Evolutionary conservation across 2,797 vertebrate genomes (phyloP).

Genomic region (Halcyon badia): DNA sequence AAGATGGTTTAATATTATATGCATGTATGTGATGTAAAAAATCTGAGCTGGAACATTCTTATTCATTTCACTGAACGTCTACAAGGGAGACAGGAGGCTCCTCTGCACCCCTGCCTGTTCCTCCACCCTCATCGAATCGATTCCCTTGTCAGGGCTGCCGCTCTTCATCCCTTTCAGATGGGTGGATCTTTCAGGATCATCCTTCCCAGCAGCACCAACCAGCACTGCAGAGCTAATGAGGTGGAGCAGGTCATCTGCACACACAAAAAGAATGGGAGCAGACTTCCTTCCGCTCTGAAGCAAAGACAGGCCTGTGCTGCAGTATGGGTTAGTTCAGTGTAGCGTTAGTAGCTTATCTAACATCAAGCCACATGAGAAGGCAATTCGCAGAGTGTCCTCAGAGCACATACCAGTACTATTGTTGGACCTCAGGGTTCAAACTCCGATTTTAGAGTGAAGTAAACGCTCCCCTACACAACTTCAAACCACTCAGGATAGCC

Average conservation of each 20-base stretch:
- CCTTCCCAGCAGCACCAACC: conserved; percentile 6
- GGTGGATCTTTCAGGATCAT: conserved; percentile 28
- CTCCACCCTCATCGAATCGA: not conserved
- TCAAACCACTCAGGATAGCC: not conserved
- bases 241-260: conserved; percentile 55
- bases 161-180: conserved; percentile 44
- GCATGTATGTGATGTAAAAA: not conserved
- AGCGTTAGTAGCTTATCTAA: not conserved
- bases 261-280: not conserved
- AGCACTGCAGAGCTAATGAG: conserved; percentile 35
- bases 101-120: not conserved
- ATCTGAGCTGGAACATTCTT: not conserved
- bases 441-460: not conserved
- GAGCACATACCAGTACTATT: not conserved
- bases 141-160: not conserved
- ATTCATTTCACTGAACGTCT: not conserved
- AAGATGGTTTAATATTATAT: not conserved
- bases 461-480: not conserved
- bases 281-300: not conserved
- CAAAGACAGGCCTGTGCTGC: not conserved
- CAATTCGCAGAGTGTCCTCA: not conserved
- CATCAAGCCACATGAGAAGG: not conserved
- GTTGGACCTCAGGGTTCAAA: not conserved
- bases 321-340: rapidly evolving
- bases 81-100: not conserved